A percentile compares a stretch with the other conserved stretches of the same genome.
Evolutionary conservation across 2,797 vertebrate species (phyloP).

Genomic region (Ambastaia sidthimunki): DNA sequence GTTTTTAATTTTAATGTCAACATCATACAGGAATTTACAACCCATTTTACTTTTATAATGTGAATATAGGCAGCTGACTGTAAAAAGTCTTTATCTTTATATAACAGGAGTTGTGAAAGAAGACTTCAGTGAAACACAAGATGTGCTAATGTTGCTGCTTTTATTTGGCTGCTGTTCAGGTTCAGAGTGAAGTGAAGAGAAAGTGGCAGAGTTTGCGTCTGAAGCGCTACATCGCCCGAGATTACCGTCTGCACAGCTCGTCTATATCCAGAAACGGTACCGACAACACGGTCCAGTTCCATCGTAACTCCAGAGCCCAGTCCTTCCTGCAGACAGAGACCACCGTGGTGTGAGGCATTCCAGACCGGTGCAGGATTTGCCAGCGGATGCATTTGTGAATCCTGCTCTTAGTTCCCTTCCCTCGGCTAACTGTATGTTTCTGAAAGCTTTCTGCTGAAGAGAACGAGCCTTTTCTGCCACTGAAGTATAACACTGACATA

Average conservation of each 20-base stretch:
- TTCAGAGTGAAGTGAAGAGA: conserved; percentile 88
- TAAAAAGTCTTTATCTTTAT: background rate
- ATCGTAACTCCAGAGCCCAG: conserved; percentile 80
- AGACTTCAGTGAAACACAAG: too few species aligned
- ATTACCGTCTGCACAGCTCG: conserved; percentile 76
- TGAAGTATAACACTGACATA: background rate
- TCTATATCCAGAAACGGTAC: conserved; percentile 80
- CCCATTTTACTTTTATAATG: background rate
- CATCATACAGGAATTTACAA: background rate
- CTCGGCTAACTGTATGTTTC: conserved; percentile 1
- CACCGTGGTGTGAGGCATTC: conserved; percentile 79
- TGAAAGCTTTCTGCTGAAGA: conserved; percentile 32
- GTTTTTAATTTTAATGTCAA: too few species aligned
- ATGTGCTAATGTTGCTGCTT: background rate
- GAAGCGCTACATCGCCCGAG: conserved; percentile 73
- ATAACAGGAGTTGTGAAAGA: too few species aligned
- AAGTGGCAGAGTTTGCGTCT: conserved; percentile 84
- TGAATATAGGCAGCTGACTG: background rate
- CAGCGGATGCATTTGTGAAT: too few species aligned
- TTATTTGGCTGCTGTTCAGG: conserved; percentile 71
- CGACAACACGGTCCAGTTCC: conserved; percentile 74
- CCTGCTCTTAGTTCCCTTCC: conserved; percentile 2
- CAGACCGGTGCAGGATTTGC: background rate
- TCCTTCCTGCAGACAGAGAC: conserved; percentile 94
- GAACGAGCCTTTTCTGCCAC: conserved; percentile 16